Conservation (phyloP, 1,140 invertebrate genomes). For the honey bee (Apis mellifera) region Amel_HAv3.1 CM009940.2:2479501-2480000, state of each 20-base stretch:
- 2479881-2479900: constrained; percentile 33
- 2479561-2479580: background rate
- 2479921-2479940: constrained; percentile 37
- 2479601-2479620: constrained; percentile 27
- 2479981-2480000: no score
- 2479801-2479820: no score
- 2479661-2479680: no score
- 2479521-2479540: background rate
- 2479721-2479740: background rate
- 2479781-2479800: no score
- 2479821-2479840: background rate
- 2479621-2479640: constrained; percentile 24
- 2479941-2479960: constrained; percentile 40
- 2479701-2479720: background rate
- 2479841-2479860: constrained; percentile 19
- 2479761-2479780: background rate
- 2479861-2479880: no score
- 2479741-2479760: background rate
- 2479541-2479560: background rate
- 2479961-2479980: constrained; percentile 44
- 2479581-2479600: constrained; percentile 18
- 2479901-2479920: constrained; percentile 35
- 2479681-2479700: background rate
- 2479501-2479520: background rate
- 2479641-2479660: background rate